Base-by-base conservation (phyloP, 2,113 vertebrate species). In the Phalacrocorax aristotelis region DNA sequence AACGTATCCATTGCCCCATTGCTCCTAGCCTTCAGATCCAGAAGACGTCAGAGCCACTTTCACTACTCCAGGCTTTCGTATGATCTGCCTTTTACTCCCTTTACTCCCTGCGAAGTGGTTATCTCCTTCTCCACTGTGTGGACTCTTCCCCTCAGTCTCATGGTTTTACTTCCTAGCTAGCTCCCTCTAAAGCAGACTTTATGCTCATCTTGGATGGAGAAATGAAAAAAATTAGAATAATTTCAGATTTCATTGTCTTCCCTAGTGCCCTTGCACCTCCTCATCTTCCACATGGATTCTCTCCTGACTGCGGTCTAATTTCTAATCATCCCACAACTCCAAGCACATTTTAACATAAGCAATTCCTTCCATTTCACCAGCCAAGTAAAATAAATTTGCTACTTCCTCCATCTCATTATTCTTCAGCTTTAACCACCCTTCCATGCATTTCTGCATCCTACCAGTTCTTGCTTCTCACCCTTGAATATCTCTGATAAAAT, bases 311-410 rank as follows among this genome's bases (percentile, higher is more conserved):
- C 68, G 94, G 51, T 20, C 60, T 83, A 20, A 84, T 77, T 81
- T 84, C 60, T 61, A 54, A 48, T 34, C 64, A 93, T 30, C 60
- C 51, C 68, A 61, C 61, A 81, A 51, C 36, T 65, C 49, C 77
- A 87, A 66, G 46, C 30, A 91, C 29, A 57, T 48, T 81, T 71
- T 83, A 78, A 52, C 27, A 52, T 13, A 84, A 80, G 46, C 18
- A 84, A 61, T 61, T 91, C 60, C 81, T 91, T 95, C 69, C 30
- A 66, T 70, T 89, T 83, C 80, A 84, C 34, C 64, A 84, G 62
- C 11, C 83, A 80, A 91, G 76, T 29, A 72, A 95, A 86, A 94
- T 13, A 72, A 83, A 87, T 77, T 58, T 70, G 16, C 72, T 51
- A 13, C 72, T 81, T 91, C 40, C 55, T 84, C 74, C 60, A 66